Evolutionary conservation across 2,113 vertebrate species (phyloP).

Genomic region (Pleuronectes platessa): DNA sequence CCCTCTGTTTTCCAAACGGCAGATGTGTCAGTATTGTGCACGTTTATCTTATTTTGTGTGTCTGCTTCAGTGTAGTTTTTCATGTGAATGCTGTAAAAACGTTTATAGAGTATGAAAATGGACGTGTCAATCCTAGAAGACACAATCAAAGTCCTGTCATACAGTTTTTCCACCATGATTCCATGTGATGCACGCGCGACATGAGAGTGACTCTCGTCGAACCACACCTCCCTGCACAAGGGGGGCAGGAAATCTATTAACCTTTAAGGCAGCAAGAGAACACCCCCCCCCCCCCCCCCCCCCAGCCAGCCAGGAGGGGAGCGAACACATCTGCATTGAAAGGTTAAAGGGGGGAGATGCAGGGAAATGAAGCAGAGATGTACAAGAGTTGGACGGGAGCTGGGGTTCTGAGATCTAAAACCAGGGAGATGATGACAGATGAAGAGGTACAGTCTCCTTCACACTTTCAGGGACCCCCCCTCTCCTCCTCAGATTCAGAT

Average conservation of each 20-base stretch:
- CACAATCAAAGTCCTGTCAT: slow-evolving; percentile 13
- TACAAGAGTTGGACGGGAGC: background rate
- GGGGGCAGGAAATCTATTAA: slow-evolving; percentile 77
- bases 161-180: too few relatives aligned
- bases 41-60: background rate
- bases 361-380: slow-evolving; percentile 57
- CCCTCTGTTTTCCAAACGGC: background rate
- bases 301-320: slow-evolving; percentile 49
- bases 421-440: too few relatives aligned
- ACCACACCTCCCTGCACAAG: slow-evolving; percentile 57
- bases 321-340: slow-evolving; percentile 67
- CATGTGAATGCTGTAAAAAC: background rate
- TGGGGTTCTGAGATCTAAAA: background rate
- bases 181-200: slow-evolving; percentile 8
- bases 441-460: too few relatives aligned
- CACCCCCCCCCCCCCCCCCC: background rate
- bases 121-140: slow-evolving; percentile 7
- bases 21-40: background rate
- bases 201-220: slow-evolving; percentile 32
- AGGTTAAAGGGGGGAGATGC: slow-evolving; percentile 64
- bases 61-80: background rate
- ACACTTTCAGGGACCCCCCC: too few relatives aligned
- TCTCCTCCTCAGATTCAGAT: too few relatives aligned
- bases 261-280: slow-evolving; percentile 76
- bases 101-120: too few relatives aligned